Evolutionary conservation across 2,113 vertebrate genomes (phyloP).

Genomic region (Grammomys dolichurus): DNA sequence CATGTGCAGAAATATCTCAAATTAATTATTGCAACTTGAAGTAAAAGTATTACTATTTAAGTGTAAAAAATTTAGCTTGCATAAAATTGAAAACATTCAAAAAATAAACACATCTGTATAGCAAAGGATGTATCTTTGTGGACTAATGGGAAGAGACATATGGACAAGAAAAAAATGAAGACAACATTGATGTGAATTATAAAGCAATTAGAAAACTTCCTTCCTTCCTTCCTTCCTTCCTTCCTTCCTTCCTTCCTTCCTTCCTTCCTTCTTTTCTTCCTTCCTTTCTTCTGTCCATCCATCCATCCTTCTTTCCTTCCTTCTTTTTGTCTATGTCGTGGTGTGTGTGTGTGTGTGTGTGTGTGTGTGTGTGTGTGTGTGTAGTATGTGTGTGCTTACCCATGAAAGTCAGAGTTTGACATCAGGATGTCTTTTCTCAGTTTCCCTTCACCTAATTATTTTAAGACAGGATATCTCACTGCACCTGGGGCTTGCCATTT

Average conservation of each 20-base stretch:
- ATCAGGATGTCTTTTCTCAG: not conserved
- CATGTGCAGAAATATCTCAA: not conserved
- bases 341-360: not conserved
- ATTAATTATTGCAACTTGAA: not conserved
- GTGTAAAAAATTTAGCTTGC: not conserved
- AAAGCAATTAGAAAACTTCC: not conserved
- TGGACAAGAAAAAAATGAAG: not conserved
- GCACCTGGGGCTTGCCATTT: not conserved
- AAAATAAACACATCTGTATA: not conserved
- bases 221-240: not conserved
- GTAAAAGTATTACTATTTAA: not conserved
- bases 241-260: too few relatives aligned
- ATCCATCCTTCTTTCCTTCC: not conserved
- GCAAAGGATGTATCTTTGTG: not conserved
- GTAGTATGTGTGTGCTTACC: not conserved
- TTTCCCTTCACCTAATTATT: not conserved
- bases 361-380: not conserved
- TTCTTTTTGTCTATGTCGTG: not conserved
- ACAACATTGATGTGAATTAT: not conserved
- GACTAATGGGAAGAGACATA: not conserved
- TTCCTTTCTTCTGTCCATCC: too few relatives aligned
- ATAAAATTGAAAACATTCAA: not conserved
- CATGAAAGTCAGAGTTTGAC: not conserved
- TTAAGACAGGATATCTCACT: not conserved
- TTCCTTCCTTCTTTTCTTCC: not conserved